These are phyloP conservation scores for Diachasma alloeum DNA, from an alignment of 1,140 invertebrate genomes.

Conservation along the genomic window DNA sequence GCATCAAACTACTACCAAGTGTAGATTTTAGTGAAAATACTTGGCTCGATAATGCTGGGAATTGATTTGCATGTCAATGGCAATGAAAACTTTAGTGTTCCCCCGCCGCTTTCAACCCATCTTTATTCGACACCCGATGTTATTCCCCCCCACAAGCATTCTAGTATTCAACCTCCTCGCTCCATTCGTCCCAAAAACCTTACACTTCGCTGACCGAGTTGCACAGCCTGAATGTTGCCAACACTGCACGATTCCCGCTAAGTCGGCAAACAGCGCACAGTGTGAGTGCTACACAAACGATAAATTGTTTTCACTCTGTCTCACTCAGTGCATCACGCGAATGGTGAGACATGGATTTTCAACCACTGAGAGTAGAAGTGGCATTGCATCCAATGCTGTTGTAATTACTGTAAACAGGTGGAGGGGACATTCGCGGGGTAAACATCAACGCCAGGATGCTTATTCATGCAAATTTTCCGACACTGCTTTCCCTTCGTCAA, in stretches of 20 bases:
- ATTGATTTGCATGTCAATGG: neutral
- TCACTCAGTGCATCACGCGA: neutral
- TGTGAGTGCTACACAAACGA: conserved; percentile 17
- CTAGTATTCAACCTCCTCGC: too few relatives aligned
- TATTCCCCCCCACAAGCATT: neutral
- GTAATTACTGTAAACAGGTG: conserved; percentile 17
- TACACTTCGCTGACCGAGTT: conserved; percentile 14
- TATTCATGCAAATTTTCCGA: conserved; percentile 51
- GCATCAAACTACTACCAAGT: too few relatives aligned
- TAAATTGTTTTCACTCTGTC: conserved; percentile 22
- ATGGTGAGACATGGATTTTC: neutral
- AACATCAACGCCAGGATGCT: conserved; percentile 33
- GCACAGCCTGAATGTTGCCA: conserved; percentile 21
- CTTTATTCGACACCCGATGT: conserved; percentile 29
- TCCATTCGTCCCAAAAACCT: neutral
- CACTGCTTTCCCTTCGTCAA: conserved; percentile 29
- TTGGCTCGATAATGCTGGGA: too few relatives aligned
- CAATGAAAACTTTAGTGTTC: neutral
- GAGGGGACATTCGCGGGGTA: neutral
- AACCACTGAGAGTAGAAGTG: neutral
- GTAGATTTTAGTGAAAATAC: too few relatives aligned
- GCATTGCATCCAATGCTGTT: neutral
- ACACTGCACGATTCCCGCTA: conserved; percentile 20
- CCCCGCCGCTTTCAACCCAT: neutral
- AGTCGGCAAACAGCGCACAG: conserved; percentile 14